Evolutionary conservation across 2,113 vertebrate genomes (phyloP).

Genomic region (Pteronura brasiliensis): DNA sequence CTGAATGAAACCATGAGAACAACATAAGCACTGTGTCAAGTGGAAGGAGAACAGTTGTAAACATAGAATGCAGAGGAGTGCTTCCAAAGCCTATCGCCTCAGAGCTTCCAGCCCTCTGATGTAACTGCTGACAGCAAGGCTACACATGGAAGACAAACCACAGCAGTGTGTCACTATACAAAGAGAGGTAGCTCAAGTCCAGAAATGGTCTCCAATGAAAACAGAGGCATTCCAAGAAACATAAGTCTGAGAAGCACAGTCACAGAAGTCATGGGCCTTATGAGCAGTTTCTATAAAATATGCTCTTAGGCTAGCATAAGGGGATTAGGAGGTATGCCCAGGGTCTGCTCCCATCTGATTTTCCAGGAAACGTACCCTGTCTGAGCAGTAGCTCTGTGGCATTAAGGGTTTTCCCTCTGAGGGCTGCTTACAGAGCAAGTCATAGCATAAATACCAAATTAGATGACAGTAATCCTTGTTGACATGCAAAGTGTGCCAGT

Average conservation of each 20-base stretch:
- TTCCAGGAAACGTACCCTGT: not conserved
- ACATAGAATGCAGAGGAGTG: not conserved
- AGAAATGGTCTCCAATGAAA: not conserved
- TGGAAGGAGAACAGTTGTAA: not conserved
- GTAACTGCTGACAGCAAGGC: not conserved
- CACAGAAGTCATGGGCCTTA: not conserved
- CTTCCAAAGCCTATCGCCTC: not conserved
- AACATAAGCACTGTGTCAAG: not conserved
- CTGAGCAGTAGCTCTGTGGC: not conserved
- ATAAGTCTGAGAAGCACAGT: not conserved
- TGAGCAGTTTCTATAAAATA: not conserved
- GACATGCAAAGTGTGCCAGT: constrained; percentile 39
- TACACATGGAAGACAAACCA: not conserved
- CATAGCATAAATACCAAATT: constrained; percentile 16
- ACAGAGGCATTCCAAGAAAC: constrained; percentile 37
- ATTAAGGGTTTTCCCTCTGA: not conserved
- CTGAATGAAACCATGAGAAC: not conserved
- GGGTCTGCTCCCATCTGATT: not conserved
- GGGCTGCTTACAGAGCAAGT: not conserved
- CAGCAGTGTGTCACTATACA: not conserved
- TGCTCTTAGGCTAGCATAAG: not conserved
- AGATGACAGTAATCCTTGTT: constrained; percentile 43
- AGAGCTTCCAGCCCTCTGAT: not conserved
- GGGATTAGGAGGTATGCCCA: not conserved
- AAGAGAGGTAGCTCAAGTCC: not conserved